Conservation (phyloP, 2,113 vertebrate species). For the Phainopepla nitens region DNA sequence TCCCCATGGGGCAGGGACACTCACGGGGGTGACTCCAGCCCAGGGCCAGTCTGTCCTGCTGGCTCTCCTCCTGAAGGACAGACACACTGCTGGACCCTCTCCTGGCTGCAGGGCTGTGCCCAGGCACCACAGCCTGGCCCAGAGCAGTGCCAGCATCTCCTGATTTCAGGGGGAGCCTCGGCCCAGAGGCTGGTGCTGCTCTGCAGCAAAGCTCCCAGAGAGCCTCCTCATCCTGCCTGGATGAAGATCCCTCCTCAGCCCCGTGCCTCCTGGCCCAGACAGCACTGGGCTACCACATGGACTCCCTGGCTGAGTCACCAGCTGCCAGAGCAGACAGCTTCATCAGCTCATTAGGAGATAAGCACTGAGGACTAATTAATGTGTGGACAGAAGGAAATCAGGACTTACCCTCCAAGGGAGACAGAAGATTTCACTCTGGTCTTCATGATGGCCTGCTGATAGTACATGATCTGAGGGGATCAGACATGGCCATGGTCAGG, state of each 20-base stretch:
- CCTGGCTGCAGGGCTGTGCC: not conserved
- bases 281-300: not conserved
- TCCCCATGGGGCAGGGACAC: not conserved
- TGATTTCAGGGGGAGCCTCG: not conserved
- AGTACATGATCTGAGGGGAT: conserved; percentile 88
- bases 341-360: not conserved
- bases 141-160: not conserved
- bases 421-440: conserved; percentile 96
- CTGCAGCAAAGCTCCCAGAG: not conserved
- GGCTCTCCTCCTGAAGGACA: not conserved
- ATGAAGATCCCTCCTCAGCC: not conserved
- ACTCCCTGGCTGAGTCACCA: not conserved
- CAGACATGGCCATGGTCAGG: not conserved
- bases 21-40: not conserved
- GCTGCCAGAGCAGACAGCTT: not conserved
- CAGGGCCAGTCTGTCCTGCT: not conserved
- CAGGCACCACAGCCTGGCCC: not conserved
- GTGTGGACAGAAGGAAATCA: conserved; percentile 9
- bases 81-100: not conserved
- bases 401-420: conserved; percentile 90
- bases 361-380: not conserved
- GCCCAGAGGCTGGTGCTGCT: not conserved
- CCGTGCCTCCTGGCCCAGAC: not conserved
- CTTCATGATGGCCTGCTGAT: conserved; percentile 89
- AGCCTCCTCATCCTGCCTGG: not conserved